A percentile compares a stretch with the other conserved stretches of the same genome.
phyloP scores from a whole-genome alignment of 2,888 invertebrate genomes.

The Mythimna ferrago region DNA sequence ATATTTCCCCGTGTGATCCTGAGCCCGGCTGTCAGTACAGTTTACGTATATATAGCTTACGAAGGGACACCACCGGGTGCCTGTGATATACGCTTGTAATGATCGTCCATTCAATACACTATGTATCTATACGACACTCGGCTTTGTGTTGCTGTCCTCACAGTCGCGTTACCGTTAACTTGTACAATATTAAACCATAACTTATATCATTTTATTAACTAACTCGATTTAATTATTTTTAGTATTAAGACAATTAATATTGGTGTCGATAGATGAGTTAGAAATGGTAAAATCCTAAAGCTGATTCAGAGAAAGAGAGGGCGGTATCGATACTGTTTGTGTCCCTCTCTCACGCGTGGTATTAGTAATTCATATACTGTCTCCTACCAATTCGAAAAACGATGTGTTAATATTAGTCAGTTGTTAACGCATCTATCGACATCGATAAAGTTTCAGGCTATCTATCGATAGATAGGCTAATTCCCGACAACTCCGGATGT shows the following conservation, averaged over 20 bases:
- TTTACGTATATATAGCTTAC: constrained; percentile 78
- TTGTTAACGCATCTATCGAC: constrained; percentile 49
- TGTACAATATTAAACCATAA: constrained; percentile 63
- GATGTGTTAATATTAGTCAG: constrained; percentile 7
- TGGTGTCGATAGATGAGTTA: constrained; percentile 52
- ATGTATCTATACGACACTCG: constrained; percentile 70
- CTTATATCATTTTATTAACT: constrained; percentile 60
- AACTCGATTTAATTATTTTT: constrained; percentile 60
- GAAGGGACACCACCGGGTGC: constrained; percentile 78
- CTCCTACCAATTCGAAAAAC: constrained; percentile 10
- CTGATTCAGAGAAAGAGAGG: constrained; percentile 21
- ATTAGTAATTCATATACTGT: constrained; percentile 14
- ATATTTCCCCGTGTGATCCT: constrained; percentile 64
- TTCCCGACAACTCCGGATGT: constrained; percentile 45
- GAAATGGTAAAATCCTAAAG: not conserved
- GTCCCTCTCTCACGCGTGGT: constrained; percentile 1
- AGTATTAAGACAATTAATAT: constrained; percentile 57
- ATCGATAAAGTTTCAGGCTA: constrained; percentile 54
- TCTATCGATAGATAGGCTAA: constrained; percentile 45
- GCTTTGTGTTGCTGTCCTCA: constrained; percentile 64
- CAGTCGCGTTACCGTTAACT: constrained; percentile 56
- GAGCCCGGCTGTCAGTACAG: constrained; percentile 61
- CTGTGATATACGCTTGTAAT: constrained; percentile 89
- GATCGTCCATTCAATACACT: constrained; percentile 85
- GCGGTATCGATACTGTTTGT: constrained; percentile 29